phyloP scores from a whole-genome alignment of 2,113 vertebrate species.

The Microtus richardsoni region DNA sequence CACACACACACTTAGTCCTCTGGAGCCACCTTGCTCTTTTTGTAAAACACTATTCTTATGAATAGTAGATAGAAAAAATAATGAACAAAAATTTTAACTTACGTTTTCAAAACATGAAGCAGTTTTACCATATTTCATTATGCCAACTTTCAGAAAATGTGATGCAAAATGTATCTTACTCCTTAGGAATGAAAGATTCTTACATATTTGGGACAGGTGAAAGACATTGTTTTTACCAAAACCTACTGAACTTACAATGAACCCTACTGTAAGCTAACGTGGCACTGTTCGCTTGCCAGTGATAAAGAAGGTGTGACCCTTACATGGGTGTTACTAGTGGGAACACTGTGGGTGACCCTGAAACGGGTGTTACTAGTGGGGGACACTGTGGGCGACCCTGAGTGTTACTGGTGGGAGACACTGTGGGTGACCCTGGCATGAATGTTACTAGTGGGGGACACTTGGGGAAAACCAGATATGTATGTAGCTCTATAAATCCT shows the following conservation, averaged over 20 bases:
- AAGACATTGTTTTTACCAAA: neutral
- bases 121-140: constrained; percentile 25
- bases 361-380: no score
- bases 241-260: neutral
- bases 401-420: no score
- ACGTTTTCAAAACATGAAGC: constrained; percentile 13
- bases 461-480: fast-evolving
- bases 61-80: neutral
- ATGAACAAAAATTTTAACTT: neutral
- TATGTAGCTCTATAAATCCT: neutral
- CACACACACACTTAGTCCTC: neutral
- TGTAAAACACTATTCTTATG: constrained; percentile 7
- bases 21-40: neutral
- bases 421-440: no score
- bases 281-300: neutral
- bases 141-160: neutral
- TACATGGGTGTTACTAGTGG: no score
- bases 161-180: neutral
- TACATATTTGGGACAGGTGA: neutral
- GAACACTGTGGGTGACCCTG: no score
- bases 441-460: no score
- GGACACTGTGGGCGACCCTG: no score
- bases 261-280: neutral
- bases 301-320: neutral
- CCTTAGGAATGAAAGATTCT: neutral